Conservation (phyloP, 2,888 invertebrate species). For the Barypeithes pellucidus region DNA sequence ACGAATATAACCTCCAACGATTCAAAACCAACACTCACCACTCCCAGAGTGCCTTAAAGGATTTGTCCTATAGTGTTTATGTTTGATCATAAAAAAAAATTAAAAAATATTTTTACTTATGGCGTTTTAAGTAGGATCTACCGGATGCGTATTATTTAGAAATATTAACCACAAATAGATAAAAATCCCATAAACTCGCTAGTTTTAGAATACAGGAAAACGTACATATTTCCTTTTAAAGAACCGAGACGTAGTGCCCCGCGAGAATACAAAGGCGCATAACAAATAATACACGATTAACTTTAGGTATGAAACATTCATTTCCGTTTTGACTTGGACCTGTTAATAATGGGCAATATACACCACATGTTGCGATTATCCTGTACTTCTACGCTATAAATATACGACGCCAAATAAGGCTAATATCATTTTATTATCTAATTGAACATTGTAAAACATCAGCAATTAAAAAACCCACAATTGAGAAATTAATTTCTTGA, state of each 20-base stretch:
- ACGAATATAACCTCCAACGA: no score
- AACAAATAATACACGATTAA: conserved; percentile 45
- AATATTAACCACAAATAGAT: conserved; percentile 26
- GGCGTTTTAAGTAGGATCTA: conserved; percentile 34
- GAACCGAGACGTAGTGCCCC: conserved; percentile 28
- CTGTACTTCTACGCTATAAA: background rate
- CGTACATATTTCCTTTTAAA: conserved; percentile 49
- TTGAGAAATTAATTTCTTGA: no score
- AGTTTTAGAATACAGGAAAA: conserved; percentile 46
- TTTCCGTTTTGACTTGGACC: conserved; percentile 44
- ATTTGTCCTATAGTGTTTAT: no score
- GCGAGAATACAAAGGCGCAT: conserved; percentile 43
- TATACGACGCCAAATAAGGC: background rate
- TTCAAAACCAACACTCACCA: no score
- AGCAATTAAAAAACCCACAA: no score
- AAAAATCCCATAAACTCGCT: conserved; percentile 41
- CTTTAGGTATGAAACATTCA: conserved; percentile 30
- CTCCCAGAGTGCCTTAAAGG: no score
- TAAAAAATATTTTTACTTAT: background rate
- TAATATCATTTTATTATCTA: background rate
- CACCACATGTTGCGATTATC: conserved; percentile 15
- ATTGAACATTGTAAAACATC: background rate
- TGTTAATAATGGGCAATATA: conserved; percentile 18
- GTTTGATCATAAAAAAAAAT: no score
- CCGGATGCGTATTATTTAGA: conserved; percentile 26